phyloP scores from a whole-genome alignment of 2,888 invertebrate genomes.

The Euplagia quadripunctaria region DNA sequence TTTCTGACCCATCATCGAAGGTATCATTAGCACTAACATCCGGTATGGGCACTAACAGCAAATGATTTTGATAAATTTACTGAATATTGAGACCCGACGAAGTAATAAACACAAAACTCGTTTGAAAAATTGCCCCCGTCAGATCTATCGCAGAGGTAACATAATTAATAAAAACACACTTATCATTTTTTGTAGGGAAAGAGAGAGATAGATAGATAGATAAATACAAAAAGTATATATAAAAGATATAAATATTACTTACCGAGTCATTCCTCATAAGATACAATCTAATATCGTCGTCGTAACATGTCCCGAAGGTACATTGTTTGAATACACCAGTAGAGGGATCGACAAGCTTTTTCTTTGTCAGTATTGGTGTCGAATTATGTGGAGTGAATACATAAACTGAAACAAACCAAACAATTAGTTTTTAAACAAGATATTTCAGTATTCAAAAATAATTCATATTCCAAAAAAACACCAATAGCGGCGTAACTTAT shows the following conservation, averaged over 20 bases:
- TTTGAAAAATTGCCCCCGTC: neutral
- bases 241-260: conserved; percentile 46
- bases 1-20: too few species aligned
- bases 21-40: too few species aligned
- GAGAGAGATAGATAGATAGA: too few species aligned
- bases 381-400: conserved; percentile 80
- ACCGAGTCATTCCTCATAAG: conserved; percentile 81
- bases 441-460: neutral
- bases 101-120: neutral
- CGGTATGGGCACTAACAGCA: too few species aligned
- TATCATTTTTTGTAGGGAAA: too few species aligned
- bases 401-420: conserved; percentile 68
- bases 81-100: too few species aligned
- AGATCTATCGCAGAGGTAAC: neutral
- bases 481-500: neutral
- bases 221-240: neutral
- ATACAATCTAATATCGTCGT: conserved; percentile 71
- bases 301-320: conserved; percentile 68
- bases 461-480: neutral
- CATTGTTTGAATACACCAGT: conserved; percentile 77
- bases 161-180: neutral
- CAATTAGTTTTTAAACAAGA: neutral
- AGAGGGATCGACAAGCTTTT: conserved; percentile 66
- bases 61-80: too few species aligned
- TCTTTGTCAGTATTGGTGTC: conserved; percentile 69